A percentile compares a stretch with the other conserved stretches of the same genome.
These are phyloP conservation scores for Rhysida immarginata DNA, from an alignment of 1,140 invertebrate genomes.

Conservation along the genomic window DNA sequence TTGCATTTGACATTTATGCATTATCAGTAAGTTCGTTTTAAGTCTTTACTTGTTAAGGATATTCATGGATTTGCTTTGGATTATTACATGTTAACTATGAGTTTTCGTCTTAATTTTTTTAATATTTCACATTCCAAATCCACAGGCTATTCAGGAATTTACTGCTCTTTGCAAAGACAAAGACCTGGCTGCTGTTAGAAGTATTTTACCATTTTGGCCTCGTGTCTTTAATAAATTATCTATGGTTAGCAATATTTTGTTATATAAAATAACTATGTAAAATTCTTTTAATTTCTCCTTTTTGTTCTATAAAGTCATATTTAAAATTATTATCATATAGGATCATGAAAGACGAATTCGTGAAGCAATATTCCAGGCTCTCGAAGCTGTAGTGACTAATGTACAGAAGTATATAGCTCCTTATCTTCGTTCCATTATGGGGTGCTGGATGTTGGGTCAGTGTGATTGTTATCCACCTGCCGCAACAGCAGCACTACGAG, in stretches of 20 bases:
- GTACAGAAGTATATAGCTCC: constrained; percentile 57
- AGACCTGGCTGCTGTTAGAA: constrained; percentile 41
- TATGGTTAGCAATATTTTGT: constrained; percentile 25
- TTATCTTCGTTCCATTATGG: constrained; percentile 55
- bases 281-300: constrained; percentile 1
- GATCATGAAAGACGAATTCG: constrained; percentile 64
- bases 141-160: constrained; percentile 63
- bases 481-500: constrained; percentile 47
- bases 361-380: constrained; percentile 43
- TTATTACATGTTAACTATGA: no score
- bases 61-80: no score
- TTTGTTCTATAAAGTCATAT: background rate
- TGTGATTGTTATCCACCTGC: constrained; percentile 67
- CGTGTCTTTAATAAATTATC: constrained; percentile 53
- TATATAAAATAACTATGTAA: background rate
- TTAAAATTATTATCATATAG: constrained; percentile 18
- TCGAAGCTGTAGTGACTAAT: constrained; percentile 45
- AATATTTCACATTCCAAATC: no score
- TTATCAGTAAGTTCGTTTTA: no score
- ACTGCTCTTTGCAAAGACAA: constrained; percentile 41
- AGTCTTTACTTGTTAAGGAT: no score
- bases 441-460: constrained; percentile 57
- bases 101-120: constrained; percentile 4
- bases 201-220: constrained; percentile 58
- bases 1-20: no score